These are phyloP conservation scores for Drosophila carrolli DNA, from an alignment of 1,140 invertebrate species.

Conservation along the genomic window DNA sequence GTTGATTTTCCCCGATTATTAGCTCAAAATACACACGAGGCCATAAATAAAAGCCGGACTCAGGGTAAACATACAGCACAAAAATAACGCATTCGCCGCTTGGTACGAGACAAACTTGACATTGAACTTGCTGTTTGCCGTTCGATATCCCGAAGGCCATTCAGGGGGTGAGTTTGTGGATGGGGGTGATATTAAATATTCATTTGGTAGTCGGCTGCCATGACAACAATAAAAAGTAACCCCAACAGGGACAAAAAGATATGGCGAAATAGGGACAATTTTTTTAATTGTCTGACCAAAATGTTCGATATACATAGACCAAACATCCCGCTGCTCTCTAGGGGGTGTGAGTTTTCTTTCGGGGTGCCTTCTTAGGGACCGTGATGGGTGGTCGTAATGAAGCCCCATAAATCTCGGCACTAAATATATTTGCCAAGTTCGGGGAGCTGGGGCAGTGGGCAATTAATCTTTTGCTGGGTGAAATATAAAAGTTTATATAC, in stretches of 20 bases:
- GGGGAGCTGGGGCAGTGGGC: slow-evolving; percentile 44
- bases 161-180: slow-evolving; percentile 1
- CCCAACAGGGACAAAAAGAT: slow-evolving; percentile 13
- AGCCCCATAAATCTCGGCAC: slow-evolving; percentile 79
- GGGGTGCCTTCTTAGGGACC: not conserved
- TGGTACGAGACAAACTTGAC: slow-evolving; percentile 49
- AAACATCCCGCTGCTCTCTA: slow-evolving; percentile 2
- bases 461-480: slow-evolving; percentile 67
- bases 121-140: slow-evolving; percentile 62
- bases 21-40: slow-evolving; percentile 33
- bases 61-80: slow-evolving; percentile 4
- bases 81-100: slow-evolving; percentile 67
- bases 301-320: slow-evolving; percentile 32
- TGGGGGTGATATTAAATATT: slow-evolving; percentile 64
- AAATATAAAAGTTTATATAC: slow-evolving; percentile 22
- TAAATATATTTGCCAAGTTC: slow-evolving; percentile 75
- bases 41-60: slow-evolving; percentile 59
- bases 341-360: not conserved
- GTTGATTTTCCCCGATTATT: slow-evolving; percentile 63
- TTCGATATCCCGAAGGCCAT: slow-evolving; percentile 63
- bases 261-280: slow-evolving; percentile 31
- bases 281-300: slow-evolving; percentile 73
- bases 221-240: slow-evolving; percentile 72
- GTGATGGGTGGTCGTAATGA: slow-evolving; percentile 54
- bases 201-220: slow-evolving; percentile 61